Conservation (phyloP, 2,797 vertebrate genomes). For the Limnodromus scolopaceus region DNA sequence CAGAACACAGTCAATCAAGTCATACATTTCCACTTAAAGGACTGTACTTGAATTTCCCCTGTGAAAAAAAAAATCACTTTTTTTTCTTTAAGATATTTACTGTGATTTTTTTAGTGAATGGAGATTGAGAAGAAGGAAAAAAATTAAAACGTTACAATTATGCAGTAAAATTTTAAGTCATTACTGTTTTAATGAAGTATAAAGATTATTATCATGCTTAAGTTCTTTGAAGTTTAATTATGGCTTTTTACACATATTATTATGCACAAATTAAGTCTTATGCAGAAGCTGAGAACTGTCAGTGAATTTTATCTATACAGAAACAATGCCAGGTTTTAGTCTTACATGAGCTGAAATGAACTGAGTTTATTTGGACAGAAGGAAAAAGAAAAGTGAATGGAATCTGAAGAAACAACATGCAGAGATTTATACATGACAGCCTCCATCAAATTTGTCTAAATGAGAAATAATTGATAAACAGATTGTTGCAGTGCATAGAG, state of each 20-base stretch:
- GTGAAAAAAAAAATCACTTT: not conserved
- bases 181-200: not conserved
- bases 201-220: not conserved
- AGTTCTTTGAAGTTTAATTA: constrained; percentile 5
- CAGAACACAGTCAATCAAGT: not conserved
- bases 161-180: not conserved
- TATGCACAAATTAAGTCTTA: not conserved
- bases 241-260: not conserved
- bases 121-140: not conserved
- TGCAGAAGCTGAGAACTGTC: not conserved
- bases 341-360: not conserved
- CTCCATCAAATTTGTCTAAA: not conserved
- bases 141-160: not conserved
- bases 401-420: not conserved
- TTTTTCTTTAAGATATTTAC: not conserved
- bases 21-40: not conserved
- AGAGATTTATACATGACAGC: not conserved
- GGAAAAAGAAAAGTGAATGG: not conserved
- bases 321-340: not conserved
- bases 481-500: not conserved
- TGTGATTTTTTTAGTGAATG: not conserved
- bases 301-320: not conserved
- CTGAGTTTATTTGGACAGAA: not conserved
- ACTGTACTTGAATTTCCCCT: not conserved
- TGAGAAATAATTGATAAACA: not conserved